phyloP scores from a whole-genome alignment of 2,113 vertebrate genomes.

The Setophaga petechia region DNA sequence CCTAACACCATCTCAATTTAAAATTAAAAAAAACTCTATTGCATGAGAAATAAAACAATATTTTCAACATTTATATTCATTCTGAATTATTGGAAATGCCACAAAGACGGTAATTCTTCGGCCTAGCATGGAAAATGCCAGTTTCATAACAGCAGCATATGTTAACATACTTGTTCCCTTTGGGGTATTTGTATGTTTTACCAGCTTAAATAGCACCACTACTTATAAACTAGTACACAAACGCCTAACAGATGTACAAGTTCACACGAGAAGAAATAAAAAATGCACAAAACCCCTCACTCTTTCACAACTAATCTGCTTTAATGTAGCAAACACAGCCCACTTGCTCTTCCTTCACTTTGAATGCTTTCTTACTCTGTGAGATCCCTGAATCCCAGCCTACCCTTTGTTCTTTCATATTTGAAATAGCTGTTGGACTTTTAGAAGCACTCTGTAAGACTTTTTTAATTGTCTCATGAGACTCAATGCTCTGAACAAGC shows the following conservation, averaged over 20 bases:
- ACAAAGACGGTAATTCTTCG: not conserved
- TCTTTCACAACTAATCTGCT: constrained; percentile 45
- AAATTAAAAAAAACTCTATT: not conserved
- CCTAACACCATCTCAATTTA: not conserved
- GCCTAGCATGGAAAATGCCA: not conserved
- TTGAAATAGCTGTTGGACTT: constrained; percentile 29
- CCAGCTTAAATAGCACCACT: constrained; percentile 26
- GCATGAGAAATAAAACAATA: not conserved
- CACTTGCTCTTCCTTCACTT: not conserved
- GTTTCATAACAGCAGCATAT: constrained; percentile 2
- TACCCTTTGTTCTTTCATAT: constrained; percentile 36
- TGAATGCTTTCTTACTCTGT: not conserved
- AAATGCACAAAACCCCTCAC: constrained; percentile 4
- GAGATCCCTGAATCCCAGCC: constrained; percentile 4
- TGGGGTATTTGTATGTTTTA: constrained; percentile 20
- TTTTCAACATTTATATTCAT: constrained; percentile 15
- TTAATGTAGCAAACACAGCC: constrained; percentile 34
- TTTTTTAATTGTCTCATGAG: constrained; percentile 32
- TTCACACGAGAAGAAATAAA: constrained; percentile 31
- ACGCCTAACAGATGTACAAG: constrained; percentile 51
- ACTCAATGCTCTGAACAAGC: not conserved
- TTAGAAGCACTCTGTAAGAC: not conserved
- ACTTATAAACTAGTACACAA: constrained; percentile 40
- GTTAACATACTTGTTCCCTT: constrained; percentile 16
- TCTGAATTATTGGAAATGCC: not conserved